Base-by-base conservation (phyloP, 2,113 vertebrate species). In the Eurypyga helias region DNA sequence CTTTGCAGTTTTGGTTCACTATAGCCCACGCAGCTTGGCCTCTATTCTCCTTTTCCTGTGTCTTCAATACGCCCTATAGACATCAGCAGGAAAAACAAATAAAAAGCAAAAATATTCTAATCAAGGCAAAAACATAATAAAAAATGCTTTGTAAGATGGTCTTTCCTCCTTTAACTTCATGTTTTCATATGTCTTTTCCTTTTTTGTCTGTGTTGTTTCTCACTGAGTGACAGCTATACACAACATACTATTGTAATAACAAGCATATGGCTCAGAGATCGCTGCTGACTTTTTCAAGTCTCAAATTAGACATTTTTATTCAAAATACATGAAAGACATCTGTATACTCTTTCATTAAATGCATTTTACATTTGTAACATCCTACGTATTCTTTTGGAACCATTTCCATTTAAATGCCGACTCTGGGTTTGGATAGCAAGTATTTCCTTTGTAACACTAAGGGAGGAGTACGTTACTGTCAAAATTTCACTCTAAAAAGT, bases 231-330 rank as follows among this genome's bases (percentile, higher is more conserved):
- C 76, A 90, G 21, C 82, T 93, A 70, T 23, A 83, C 31, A 93
- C 55, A 88, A 91, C 65, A 75, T 69, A 38, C 73, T 95, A 95
- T 15, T 90, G 48, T 93, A 96, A 96, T 73, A 78, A 82, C 52
- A 89, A 92, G 83, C 67, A 80, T 77, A 78, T 79, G 72, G 78
- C 89, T 93, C 48, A 14, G 92, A 96, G 49, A 90, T 83, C 1
- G 3, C 65, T 92, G 67, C 28, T 91, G 91, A 82, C 46, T 90
- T 95, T 96, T 83, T 91, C 43, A 43, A 94, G 83, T 86, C 89
- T 96, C 95, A 88, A 87, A 95, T 95, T 90, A 93, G 91, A 69
- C 54, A 83, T 95, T 95, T 97, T 91, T 77, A 96, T 90, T 97
- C 97, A 71, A 93, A 97, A 97, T 95, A 92, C 46, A 76, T 87